These are phyloP conservation scores for Dicerorhinus sumatrensis DNA, from an alignment of 2,113 vertebrate genomes.

Conservation along the genomic window DNA sequence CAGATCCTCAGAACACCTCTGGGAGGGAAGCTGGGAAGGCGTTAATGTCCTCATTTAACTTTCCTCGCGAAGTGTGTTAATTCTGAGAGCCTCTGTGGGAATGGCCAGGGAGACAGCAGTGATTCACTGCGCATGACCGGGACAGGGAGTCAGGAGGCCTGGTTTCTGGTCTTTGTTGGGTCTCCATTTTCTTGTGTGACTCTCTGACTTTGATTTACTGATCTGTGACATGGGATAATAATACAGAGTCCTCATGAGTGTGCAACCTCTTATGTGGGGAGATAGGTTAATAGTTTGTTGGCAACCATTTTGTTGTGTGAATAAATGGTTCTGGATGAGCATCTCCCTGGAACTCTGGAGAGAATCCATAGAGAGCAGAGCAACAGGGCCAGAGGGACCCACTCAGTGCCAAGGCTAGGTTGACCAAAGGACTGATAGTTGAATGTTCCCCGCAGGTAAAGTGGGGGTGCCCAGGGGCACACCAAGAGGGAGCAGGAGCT, in stretches of 20 bases:
- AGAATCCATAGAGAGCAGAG: neutral
- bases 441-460: neutral
- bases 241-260: neutral
- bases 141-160: too few species aligned
- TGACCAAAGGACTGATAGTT: neutral
- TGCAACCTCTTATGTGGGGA: neutral
- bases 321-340: neutral
- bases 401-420: neutral
- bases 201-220: neutral
- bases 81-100: neutral
- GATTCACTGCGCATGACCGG: rapidly evolving
- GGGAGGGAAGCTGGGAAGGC: neutral
- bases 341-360: neutral
- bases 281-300: neutral
- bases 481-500: neutral
- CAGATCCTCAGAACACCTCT: constrained; percentile 5
- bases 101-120: neutral
- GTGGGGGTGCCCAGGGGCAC: neutral
- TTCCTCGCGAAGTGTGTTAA: neutral
- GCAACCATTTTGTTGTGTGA: neutral
- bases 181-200: neutral
- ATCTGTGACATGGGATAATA: neutral
- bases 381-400: neutral
- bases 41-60: neutral
- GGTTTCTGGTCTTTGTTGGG: neutral